These are phyloP conservation scores for Pterocles gutturalis DNA, from an alignment of 2,113 vertebrate genomes.

Conservation along the genomic window DNA sequence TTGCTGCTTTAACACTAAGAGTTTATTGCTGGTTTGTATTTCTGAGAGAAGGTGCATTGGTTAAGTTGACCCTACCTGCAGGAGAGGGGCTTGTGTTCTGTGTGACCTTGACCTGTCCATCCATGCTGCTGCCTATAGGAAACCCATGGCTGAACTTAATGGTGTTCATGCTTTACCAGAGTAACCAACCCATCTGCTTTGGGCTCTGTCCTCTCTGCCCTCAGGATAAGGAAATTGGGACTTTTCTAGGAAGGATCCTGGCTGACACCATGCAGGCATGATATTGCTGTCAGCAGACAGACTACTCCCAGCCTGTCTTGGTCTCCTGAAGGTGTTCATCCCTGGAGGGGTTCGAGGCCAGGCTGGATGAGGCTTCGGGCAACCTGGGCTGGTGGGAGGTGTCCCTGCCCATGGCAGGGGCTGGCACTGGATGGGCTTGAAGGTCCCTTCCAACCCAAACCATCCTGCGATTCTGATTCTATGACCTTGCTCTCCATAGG, in stretches of 20 bases:
- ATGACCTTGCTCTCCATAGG: background rate
- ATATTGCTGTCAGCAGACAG: background rate
- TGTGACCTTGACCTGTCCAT: background rate
- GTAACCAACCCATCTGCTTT: background rate
- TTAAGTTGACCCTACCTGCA: background rate
- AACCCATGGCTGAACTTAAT: background rate
- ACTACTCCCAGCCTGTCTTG: background rate
- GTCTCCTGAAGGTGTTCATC: background rate
- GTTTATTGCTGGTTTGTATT: background rate
- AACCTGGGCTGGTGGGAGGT: no score
- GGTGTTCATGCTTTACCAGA: background rate
- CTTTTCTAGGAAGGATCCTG: background rate
- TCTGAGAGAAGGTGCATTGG: background rate
- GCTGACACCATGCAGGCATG: background rate
- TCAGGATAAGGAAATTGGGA: background rate
- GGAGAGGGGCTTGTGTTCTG: accelerated
- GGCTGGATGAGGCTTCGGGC: no score
- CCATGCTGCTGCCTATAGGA: background rate
- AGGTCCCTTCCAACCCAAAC: no score
- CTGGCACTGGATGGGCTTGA: no score
- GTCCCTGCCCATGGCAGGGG: no score
- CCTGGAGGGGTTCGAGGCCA: no score
- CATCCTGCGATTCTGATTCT: no score
- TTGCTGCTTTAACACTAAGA: background rate
- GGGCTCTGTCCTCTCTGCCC: background rate